Base-by-base conservation (phyloP, 2,888 invertebrate genomes). In the Ornithoptera priamus region DNA sequence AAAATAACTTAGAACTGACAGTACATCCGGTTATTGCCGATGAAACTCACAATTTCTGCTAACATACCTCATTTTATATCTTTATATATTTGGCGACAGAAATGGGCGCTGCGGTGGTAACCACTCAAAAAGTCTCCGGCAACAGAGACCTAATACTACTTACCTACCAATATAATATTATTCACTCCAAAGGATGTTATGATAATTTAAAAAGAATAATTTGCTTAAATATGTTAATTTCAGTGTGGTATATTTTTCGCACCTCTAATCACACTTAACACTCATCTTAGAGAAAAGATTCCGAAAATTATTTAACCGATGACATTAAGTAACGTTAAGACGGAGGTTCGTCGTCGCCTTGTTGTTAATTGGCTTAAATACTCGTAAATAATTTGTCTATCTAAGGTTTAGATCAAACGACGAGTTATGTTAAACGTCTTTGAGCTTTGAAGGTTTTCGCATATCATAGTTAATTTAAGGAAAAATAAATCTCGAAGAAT, bases 371-470 rank as follows among this genome's bases (percentile, higher is more conserved):
- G 36, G 61, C 36, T 36, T 46, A 17, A 65, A 46, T 22, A 15
- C 24, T 58, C 69, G 46, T 69, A 62, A 69, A 61, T 65, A 65
- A 61, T 46, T 30, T n/a, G 57, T 36, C 57, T 69, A 65, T 65
- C 61, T 15, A 46, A 46, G 61, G 42, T 57, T 42, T 57, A 69
- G 57, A 69, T 69, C 69, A 50, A 58, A 57, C 62, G 62, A 62
- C 69, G 46, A 58, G 69, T 65, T 69, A 62, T 69, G 65, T 65
- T 65, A 46, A 71, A 71, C 60, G 62, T 65, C 39, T 53, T 68
- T 50, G 67, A 68, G 67, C 53, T 65, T 67, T 64, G 22, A 64
- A 64, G 20, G 22, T 62, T 62, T 67, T 62, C 69, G 65, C 69
- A 36, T 65, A 58, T 62, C 36, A 36, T 62, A 62, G 62, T 62